Evolutionary conservation across 1,140 invertebrate species (phyloP).

Genomic region (Drosophila kikkawai): DNA sequence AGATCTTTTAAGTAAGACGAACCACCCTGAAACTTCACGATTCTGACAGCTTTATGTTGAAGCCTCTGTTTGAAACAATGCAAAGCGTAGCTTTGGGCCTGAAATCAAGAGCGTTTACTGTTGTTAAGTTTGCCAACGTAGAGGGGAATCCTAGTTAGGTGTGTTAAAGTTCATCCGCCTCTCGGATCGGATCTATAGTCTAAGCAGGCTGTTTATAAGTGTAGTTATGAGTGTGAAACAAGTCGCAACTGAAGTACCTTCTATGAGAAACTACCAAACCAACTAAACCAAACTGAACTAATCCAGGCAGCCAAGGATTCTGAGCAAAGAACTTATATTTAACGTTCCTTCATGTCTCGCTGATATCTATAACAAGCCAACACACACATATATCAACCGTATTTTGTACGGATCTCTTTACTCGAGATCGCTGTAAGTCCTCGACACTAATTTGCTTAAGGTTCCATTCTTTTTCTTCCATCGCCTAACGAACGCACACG

Average conservation of each 20-base stretch:
- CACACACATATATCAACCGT: slow-evolving; percentile 40
- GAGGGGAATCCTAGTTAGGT: slow-evolving; percentile 47
- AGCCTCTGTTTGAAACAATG: slow-evolving; percentile 52
- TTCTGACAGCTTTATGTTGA: slow-evolving; percentile 67
- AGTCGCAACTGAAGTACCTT: slow-evolving; percentile 81
- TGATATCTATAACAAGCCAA: slow-evolving; percentile 22
- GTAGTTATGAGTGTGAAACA: slow-evolving; percentile 47
- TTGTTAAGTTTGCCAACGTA: slow-evolving; percentile 68
- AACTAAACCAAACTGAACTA: slow-evolving; percentile 28
- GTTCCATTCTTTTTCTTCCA: slow-evolving; percentile 50
- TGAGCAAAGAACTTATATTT: slow-evolving; percentile 29
- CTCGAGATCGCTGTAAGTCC: slow-evolving; percentile 31
- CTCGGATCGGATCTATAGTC: slow-evolving; percentile 22
- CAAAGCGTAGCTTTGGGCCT: slow-evolving; percentile 68
- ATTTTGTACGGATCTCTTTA: slow-evolving; percentile 34
- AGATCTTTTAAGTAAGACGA: not conserved
- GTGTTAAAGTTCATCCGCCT: slow-evolving; percentile 60
- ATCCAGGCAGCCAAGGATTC: slow-evolving; percentile 30
- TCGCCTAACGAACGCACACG: slow-evolving; percentile 21
- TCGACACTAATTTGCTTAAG: slow-evolving; percentile 13
- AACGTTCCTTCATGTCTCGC: slow-evolving; percentile 58
- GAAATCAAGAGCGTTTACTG: slow-evolving; percentile 34
- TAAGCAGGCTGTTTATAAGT: slow-evolving; percentile 29
- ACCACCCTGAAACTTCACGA: slow-evolving; percentile 16
- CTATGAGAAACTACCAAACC: slow-evolving; percentile 47